A percentile compares a stretch with the other conserved stretches of the same genome.
These are phyloP conservation scores for Drosophila mayri DNA, from an alignment of 1,140 invertebrate genomes.

Conservation along the genomic window DNA sequence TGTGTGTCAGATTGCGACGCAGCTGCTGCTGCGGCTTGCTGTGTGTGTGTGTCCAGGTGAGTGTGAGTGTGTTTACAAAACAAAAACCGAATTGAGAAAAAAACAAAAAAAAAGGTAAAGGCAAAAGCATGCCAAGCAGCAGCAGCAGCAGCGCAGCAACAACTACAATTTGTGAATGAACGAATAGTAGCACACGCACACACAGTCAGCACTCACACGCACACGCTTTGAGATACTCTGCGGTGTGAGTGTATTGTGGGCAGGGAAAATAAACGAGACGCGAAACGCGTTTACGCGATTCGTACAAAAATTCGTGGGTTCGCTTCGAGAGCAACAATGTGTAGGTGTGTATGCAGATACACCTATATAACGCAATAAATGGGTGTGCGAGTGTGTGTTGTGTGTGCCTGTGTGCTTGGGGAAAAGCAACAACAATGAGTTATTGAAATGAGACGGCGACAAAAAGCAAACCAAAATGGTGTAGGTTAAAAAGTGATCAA, in stretches of 20 bases:
- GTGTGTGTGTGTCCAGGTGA: conserved; percentile 45
- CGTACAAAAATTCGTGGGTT: conserved; percentile 78
- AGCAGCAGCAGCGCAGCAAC: conserved; percentile 33
- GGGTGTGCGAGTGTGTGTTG: conserved; percentile 20
- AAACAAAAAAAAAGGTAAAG: conserved; percentile 30
- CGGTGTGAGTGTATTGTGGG: conserved; percentile 82
- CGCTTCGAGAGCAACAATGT: conserved; percentile 38
- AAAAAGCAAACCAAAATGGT: conserved; percentile 77
- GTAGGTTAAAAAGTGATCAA: conserved; percentile 62
- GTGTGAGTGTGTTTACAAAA: conserved; percentile 74
- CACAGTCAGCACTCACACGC: conserved; percentile 41
- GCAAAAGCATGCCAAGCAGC: conserved; percentile 68
- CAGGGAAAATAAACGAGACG: conserved; percentile 84
- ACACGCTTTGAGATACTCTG: conserved; percentile 11
- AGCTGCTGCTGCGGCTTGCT: conserved; percentile 52
- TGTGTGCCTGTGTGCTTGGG: conserved; percentile 25
- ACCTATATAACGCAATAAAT: background rate
- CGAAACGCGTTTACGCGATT: conserved; percentile 85
- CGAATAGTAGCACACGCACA: conserved; percentile 77
- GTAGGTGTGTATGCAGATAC: conserved; percentile 73
- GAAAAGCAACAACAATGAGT: conserved; percentile 72
- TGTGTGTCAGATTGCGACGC: conserved; percentile 43
- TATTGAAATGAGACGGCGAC: conserved; percentile 78
- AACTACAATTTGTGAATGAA: conserved; percentile 79
- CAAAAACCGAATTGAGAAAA: conserved; percentile 67